Percentiles rank a stretch among this genome's conserved stretches.
Evolutionary conservation across 1,140 invertebrate species (phyloP).

Genomic region (Drosophila nannoptera): DNA sequence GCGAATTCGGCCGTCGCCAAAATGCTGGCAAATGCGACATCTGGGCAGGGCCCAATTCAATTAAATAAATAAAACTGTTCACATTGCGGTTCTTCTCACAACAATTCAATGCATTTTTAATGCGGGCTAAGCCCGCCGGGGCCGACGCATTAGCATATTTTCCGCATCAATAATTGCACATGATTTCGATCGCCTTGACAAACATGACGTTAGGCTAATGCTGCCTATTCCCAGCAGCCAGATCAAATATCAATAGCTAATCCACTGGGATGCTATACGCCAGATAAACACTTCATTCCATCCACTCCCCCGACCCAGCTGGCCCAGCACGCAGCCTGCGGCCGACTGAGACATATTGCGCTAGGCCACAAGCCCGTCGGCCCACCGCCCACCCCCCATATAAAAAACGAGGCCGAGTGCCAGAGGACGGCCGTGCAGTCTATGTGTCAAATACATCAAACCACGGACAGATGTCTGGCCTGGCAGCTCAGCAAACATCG

Average conservation of each 20-base stretch:
- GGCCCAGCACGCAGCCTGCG: constrained; percentile 31
- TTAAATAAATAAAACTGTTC: constrained; percentile 33
- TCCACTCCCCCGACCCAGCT: background rate
- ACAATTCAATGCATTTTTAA: constrained; percentile 52
- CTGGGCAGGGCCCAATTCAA: constrained; percentile 56
- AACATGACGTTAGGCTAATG: background rate
- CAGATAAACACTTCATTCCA: background rate
- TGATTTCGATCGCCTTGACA: constrained; percentile 20
- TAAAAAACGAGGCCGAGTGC: constrained; percentile 56
- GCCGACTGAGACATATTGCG: constrained; percentile 68
- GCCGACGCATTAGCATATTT: constrained; percentile 43
- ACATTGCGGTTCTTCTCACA: constrained; percentile 11
- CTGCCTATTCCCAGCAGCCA: constrained; percentile 1
- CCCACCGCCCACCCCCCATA: too few species aligned
- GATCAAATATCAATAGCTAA: constrained; percentile 34
- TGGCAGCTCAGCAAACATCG: constrained; percentile 33
- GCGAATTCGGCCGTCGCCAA: constrained; percentile 4
- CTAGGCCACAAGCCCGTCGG: constrained; percentile 29
- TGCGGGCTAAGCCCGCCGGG: constrained; percentile 2
- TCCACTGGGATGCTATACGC: constrained; percentile 17
- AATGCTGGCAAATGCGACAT: constrained; percentile 23
- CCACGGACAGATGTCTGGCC: constrained; percentile 28
- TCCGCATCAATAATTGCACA: constrained; percentile 29
- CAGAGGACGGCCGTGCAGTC: constrained; percentile 43
- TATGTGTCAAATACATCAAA: constrained; percentile 75